Evolutionary conservation across 2,113 vertebrate genomes (phyloP), one percentile per base, ranked within the genome.

Genomic region (Xiphorhynchus elegans): DNA sequence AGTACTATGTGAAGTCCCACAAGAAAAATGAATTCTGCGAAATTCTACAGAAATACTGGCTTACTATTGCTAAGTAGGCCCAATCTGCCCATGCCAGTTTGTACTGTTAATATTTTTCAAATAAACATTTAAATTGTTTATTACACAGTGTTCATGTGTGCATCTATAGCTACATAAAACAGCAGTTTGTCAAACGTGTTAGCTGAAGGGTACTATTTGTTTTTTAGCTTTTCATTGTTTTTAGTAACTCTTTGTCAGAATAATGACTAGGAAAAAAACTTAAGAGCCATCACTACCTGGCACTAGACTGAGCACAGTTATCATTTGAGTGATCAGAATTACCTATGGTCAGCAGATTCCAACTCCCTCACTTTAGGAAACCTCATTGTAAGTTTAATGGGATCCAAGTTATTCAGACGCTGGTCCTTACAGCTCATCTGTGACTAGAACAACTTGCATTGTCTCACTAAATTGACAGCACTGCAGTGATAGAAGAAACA

Each of bases 41-140:
- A 47, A 81, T 74, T 39, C 33, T 69, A 44, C 56, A 56, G 4
- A 81, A 68, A 20, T 47, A 60, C 18, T 37, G 78, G 89, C 90
- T 94, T 82, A 87, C 59, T 83, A 0, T 59, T 87, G 39, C 64
- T 49, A 15, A 53, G 83, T 75, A 64, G 93, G 90, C 60, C 42
- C 37, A 21, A 28, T 72, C 91, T 95, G 82, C 94, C 91, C 73
- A 14, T 52, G 64, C 47, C 8, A 7, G 75, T 95, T 93, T 95
- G 77, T 97, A 95, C 53, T 46, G 75, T 50, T 89, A 82, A 78
- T 25, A 13, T 44, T 96, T 95, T 97, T 96, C 89, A 85, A 95
- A 93, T 97, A 97, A 97, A 97, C 85, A 53, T 78, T 35, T 74
- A 33, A 93, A 81, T 93, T 91, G 92, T 96, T 95, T 96, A 89